A percentile compares a stretch with the other conserved stretches of the same genome.
phyloP scores from a whole-genome alignment of 2,888 invertebrate species.

The Heliconius ethilla region DNA sequence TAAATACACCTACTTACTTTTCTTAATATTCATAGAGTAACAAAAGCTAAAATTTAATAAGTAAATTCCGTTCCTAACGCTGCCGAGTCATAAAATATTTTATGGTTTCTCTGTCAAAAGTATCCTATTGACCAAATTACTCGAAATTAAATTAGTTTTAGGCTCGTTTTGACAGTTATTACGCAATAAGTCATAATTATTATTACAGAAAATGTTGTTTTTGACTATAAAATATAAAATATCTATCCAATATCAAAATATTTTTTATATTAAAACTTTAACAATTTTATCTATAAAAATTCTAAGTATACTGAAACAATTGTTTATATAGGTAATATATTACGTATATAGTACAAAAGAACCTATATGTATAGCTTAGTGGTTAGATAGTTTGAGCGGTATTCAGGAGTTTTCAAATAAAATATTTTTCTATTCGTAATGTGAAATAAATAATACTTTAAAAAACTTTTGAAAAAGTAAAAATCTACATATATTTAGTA shows the following conservation, averaged over 20 bases:
- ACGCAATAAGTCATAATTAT: not conserved
- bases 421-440: too few relatives aligned
- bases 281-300: not conserved
- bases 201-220: not conserved
- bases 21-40: not conserved
- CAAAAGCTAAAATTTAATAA: not conserved
- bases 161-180: not conserved
- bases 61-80: not conserved
- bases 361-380: too few relatives aligned
- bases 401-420: too few relatives aligned
- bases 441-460: too few relatives aligned
- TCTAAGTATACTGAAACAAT: not conserved
- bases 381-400: too few relatives aligned
- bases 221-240: not conserved
- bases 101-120: not conserved
- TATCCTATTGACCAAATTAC: slow-evolving; percentile 8
- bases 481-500: too few relatives aligned
- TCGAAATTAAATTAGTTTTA: not conserved
- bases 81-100: not conserved
- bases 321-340: not conserved
- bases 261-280: not conserved
- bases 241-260: not conserved
- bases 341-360: not conserved
- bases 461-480: too few relatives aligned
- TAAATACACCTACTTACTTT: too few relatives aligned